Evolutionary conservation across 2,113 vertebrate species (phyloP).

Genomic region (Agelaius phoeniceus): DNA sequence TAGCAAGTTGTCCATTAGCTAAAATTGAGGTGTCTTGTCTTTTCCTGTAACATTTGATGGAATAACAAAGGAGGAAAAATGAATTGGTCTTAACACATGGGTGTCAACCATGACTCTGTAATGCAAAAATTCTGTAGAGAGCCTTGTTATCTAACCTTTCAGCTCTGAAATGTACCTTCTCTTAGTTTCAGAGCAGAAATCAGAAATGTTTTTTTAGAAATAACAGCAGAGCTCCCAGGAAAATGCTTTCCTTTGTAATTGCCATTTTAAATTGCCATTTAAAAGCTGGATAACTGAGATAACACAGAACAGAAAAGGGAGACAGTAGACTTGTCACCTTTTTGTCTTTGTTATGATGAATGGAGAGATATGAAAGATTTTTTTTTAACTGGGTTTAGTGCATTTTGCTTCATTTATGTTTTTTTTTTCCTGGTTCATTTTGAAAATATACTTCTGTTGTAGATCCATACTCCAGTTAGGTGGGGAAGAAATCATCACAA

Average conservation of each 20-base stretch:
- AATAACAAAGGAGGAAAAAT: slow-evolving; percentile 8
- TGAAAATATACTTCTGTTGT: background rate
- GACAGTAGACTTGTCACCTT: background rate
- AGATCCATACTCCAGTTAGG: background rate
- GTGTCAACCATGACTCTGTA: background rate
- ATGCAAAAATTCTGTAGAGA: background rate
- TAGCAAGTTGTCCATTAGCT: slow-evolving; percentile 10
- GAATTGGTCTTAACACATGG: background rate
- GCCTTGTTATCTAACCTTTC: slow-evolving; percentile 34
- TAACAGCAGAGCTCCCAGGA: slow-evolving; percentile 20
- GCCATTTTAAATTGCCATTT: slow-evolving; percentile 31
- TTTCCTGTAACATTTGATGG: background rate
- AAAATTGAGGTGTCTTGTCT: background rate
- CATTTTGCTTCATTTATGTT: background rate
- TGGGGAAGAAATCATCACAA: background rate
- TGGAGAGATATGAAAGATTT: background rate
- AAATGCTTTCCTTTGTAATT: slow-evolving; percentile 9
- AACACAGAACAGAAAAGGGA: background rate
- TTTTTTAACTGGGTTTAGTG: background rate
- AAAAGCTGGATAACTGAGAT: slow-evolving; percentile 37
- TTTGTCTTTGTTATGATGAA: slow-evolving; percentile 12
- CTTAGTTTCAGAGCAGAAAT: slow-evolving; percentile 12
- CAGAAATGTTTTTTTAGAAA: slow-evolving; percentile 31
- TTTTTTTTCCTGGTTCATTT: background rate
- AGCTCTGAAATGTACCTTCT: slow-evolving; percentile 23